These are phyloP conservation scores for Erinaceus europaeus DNA, from an alignment of 2,113 vertebrate genomes.

Conservation along the genomic window DNA sequence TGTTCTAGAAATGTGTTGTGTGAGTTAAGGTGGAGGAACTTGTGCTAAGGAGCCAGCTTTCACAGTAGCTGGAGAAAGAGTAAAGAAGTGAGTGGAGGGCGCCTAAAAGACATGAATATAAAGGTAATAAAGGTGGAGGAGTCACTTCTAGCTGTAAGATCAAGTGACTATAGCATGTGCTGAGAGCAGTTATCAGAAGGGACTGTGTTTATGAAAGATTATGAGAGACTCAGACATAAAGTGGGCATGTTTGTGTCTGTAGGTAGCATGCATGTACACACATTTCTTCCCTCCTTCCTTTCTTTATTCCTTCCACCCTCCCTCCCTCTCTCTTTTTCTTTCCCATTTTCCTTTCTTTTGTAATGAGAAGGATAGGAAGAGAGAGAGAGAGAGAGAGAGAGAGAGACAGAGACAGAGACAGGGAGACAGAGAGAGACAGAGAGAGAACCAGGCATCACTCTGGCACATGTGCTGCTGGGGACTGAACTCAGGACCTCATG, in stretches of 20 bases:
- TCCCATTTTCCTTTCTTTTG: too few relatives aligned
- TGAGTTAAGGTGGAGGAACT: not conserved
- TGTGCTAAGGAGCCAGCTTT: not conserved
- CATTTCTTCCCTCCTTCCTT: not conserved
- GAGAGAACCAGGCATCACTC: too few relatives aligned
- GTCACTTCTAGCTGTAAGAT: not conserved
- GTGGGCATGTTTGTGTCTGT: not conserved
- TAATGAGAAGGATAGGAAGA: too few relatives aligned
- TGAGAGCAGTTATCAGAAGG: not conserved
- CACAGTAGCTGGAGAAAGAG: not conserved
- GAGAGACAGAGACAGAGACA: too few relatives aligned
- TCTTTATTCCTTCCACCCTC: not conserved
- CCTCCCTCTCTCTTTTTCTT: not conserved
- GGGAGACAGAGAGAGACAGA: too few relatives aligned
- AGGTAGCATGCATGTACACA: not conserved
- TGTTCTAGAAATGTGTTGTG: not conserved
- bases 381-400: too few relatives aligned
- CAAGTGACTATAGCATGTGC: not conserved
- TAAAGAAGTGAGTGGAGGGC: not conserved
- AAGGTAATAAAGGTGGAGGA: not conserved
- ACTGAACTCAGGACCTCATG: too few relatives aligned
- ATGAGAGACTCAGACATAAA: not conserved
- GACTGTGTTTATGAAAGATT: not conserved
- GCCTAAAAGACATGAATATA: not conserved
- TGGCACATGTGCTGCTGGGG: too few relatives aligned